Evolutionary conservation across 2,888 invertebrate species (phyloP), one percentile per base, ranked within the genome.

Genomic region (Synanthedon myopaeformis): DNA sequence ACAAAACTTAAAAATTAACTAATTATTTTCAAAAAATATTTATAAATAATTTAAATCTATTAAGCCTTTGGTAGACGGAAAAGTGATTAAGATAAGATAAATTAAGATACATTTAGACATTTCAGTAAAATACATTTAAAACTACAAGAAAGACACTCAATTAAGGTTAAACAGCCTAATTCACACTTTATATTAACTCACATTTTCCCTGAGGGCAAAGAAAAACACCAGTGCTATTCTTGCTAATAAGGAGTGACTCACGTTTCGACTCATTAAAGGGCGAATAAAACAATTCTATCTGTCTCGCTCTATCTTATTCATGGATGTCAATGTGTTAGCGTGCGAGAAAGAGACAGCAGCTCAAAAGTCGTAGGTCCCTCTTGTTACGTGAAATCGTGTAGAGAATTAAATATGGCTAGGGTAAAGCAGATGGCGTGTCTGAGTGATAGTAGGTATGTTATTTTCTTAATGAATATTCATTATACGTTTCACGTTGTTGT

Each of bases 361-460:
- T 13, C 41, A 52, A 10, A 58, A 61, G 59, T 62, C 62, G 63
- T 61, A 65, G 17, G 17, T 17, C 0, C 59, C 52, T 54, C 19
- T 14, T 50, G 55, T 65, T 69, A 63, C 59, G 60, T 59, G 58
- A 60, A 69, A 66, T 59, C 62, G 64, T 70, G 71, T 61, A 60
- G 60, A 53, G 72, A 74, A 76, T 77, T 70, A 73, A 76, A 72
- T 70, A 72, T 69, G 70, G 64, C 65, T 56, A 56, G 63, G 58
- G 61, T 60, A 59, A 62, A 62, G 63, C 67, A 66, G 63, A 61
- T 59, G 62, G 61, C 58, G 60, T 59, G 58, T 58, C 59, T 53
- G 55, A 63, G 66, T 68, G 62, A 67, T 63, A 56, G 59, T n/a
- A n/a, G n/a, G n/a, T 59, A 41, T n/a, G 35, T 23, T 14, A 35